Evolutionary conservation across 2,113 vertebrate species (phyloP).

Genomic region (Arvicanthis niloticus): DNA sequence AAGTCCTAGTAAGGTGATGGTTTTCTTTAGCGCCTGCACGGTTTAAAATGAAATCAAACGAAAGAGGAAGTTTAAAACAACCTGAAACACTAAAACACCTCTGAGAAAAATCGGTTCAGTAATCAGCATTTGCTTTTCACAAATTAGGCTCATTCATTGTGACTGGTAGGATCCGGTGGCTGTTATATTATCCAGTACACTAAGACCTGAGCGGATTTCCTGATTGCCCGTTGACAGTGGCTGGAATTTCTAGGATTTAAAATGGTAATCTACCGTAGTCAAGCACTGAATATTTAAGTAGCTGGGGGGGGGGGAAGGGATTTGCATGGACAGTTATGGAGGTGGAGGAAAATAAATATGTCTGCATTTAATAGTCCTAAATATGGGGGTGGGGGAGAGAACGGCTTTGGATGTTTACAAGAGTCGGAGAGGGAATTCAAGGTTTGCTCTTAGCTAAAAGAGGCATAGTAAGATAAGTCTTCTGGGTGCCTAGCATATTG

Average conservation of each 20-base stretch:
- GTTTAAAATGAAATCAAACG: slow-evolving; percentile 58
- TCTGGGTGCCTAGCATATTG: not conserved
- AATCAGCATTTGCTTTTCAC: not conserved
- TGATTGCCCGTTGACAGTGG: not conserved
- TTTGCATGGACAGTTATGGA: not conserved
- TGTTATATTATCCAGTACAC: not conserved
- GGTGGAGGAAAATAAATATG: not conserved
- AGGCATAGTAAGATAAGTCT: not conserved
- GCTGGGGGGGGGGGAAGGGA: no score
- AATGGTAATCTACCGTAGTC: not conserved
- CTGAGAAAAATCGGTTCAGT: not conserved
- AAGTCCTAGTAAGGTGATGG: slow-evolving; percentile 18
- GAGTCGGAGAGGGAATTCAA: not conserved
- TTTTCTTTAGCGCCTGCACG: slow-evolving; percentile 10
- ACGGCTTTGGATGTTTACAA: not conserved
- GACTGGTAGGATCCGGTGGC: not conserved
- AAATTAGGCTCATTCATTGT: not conserved
- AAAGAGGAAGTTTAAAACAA: not conserved
- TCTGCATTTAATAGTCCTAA: not conserved
- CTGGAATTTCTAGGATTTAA: slow-evolving; percentile 31
- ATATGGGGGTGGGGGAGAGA: not conserved
- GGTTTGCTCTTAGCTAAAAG: not conserved
- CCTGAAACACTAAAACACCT: not conserved
- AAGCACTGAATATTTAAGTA: not conserved
- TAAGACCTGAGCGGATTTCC: not conserved